Evolutionary conservation across 2,113 vertebrate genomes (phyloP).

Genomic region (Strigops habroptila): DNA sequence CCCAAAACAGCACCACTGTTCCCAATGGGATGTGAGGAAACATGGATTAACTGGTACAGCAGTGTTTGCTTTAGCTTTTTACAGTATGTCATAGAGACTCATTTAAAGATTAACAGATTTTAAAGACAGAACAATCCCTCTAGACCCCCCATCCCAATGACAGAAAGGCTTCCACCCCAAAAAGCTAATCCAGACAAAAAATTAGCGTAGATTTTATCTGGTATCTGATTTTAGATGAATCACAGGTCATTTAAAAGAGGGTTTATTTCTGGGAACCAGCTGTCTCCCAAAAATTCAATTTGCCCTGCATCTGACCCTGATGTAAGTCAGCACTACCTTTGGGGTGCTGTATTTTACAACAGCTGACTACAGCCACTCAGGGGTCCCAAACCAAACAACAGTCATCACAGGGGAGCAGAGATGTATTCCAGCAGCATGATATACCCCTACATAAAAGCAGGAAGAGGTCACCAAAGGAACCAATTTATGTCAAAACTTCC

Average conservation of each 20-base stretch:
- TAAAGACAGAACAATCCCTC: not conserved
- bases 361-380: constrained; percentile 19
- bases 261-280: constrained; percentile 39
- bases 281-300: not conserved
- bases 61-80: constrained; percentile 9
- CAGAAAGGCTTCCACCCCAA: not conserved
- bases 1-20: not conserved
- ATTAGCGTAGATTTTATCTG: not conserved
- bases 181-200: not conserved
- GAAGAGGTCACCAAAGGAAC: not conserved
- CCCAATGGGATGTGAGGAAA: not conserved
- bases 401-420: not conserved
- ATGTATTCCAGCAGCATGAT: not conserved
- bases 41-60: not conserved
- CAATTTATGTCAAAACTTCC: not conserved
- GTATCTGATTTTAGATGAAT: not conserved
- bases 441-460: not conserved
- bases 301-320: constrained; percentile 29
- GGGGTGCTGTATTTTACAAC: not conserved
- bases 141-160: not conserved
- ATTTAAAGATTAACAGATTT: not conserved
- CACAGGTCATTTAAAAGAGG: not conserved
- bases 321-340: not conserved
- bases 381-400: not conserved
- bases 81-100: not conserved